A percentile compares a stretch with the other conserved stretches of the same genome.
Evolutionary conservation across 1,140 invertebrate genomes (phyloP).

Genomic region (Oscheius sp.): DNA sequence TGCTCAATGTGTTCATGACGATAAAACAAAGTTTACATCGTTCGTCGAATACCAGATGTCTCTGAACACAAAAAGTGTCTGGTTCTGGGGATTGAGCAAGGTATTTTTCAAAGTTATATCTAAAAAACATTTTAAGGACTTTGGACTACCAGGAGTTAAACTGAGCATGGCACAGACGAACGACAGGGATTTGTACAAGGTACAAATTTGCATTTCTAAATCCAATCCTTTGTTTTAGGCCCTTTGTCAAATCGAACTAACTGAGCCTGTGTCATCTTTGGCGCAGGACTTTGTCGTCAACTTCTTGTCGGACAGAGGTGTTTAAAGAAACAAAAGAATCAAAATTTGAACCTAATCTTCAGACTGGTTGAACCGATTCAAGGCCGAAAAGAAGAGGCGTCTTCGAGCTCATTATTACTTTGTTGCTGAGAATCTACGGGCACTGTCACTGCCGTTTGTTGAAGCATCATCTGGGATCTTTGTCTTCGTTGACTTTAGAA

Average conservation of each 20-base stretch:
- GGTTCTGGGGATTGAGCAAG: conserved; percentile 28
- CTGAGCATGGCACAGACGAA: not conserved
- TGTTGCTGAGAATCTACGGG: conserved; percentile 11
- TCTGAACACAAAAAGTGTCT: conserved; percentile 4
- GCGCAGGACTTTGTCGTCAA: conserved; percentile 22
- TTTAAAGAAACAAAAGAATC: not conserved
- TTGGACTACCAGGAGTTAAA: conserved; percentile 12
- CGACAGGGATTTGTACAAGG: not conserved
- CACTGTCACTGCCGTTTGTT: conserved; percentile 7
- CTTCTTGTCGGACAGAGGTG: conserved; percentile 17
- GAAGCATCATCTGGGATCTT: conserved; percentile 25
- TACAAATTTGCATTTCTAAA: conserved; percentile 15
- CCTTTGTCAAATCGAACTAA: conserved; percentile 17
- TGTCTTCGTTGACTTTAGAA: conserved; percentile 24
- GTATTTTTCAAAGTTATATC: too few relatives aligned
- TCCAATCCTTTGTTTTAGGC: conserved; percentile 2
- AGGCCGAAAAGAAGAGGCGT: conserved; percentile 2
- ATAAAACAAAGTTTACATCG: conserved; percentile 7
- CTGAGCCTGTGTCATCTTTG: conserved; percentile 15
- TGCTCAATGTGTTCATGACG: conserved; percentile 16
- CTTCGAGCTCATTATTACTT: conserved; percentile 15
- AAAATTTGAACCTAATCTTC: not conserved
- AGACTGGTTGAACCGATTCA: conserved; percentile 15
- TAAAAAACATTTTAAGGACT: too few relatives aligned
- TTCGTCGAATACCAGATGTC: conserved; percentile 9